Conservation (phyloP, 2,797 vertebrate species). For the Amblyraja radiata region DNA sequence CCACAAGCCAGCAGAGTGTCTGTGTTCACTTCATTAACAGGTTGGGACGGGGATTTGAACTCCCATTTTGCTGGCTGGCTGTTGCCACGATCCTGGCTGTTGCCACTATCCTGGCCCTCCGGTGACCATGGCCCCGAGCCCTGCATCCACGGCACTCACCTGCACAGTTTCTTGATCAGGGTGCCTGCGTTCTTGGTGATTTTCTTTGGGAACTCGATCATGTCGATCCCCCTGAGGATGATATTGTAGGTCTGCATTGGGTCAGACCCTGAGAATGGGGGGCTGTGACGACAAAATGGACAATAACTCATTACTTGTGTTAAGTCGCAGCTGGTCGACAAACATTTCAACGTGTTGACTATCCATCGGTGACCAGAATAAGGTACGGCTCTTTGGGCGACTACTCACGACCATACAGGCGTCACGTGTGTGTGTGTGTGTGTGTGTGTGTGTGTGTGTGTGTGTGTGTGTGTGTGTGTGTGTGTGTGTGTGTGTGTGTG, state of each 20-base stretch:
- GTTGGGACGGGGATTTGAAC: not conserved
- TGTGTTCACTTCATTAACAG: not conserved
- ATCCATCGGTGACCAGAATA: too few species aligned
- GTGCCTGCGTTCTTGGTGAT: constrained; percentile 56
- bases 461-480: too few species aligned
- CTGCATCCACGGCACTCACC: constrained; percentile 45
- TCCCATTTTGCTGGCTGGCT: too few species aligned
- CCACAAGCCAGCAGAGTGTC: not conserved
- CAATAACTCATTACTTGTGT: not conserved
- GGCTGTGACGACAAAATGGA: constrained; percentile 47
- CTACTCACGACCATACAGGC: too few species aligned
- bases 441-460: too few species aligned
- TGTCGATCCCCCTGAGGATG: constrained; percentile 58
- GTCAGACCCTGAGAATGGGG: constrained; percentile 57
- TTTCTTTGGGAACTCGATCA: constrained; percentile 59
- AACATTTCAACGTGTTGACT: too few species aligned
- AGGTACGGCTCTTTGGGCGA: too few species aligned
- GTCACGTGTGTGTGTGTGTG: too few species aligned
- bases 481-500: too few species aligned
- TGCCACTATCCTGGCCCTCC: not conserved
- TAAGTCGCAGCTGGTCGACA: too few species aligned
- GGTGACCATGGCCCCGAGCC: too few species aligned
- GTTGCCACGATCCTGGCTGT: too few species aligned
- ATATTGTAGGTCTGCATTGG: constrained; percentile 53
- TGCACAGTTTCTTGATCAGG: constrained; percentile 66